Percentiles rank a stretch among this genome's conserved stretches.
Evolutionary conservation across 2,888 invertebrate species (phyloP).

Genomic region (Alentia gelatinosa): DNA sequence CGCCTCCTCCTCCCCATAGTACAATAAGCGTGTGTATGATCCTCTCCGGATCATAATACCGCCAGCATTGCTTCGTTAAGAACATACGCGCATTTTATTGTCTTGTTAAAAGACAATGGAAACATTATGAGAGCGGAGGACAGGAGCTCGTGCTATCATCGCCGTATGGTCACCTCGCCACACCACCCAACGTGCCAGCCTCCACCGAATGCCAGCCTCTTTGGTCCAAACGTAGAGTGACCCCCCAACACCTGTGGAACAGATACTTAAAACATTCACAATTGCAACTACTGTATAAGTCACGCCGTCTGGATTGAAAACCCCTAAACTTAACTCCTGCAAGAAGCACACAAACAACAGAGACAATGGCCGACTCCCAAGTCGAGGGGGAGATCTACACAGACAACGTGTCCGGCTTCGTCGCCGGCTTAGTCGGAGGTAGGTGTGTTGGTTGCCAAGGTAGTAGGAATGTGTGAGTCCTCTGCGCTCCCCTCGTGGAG

Average conservation of each 20-base stretch:
- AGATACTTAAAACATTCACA: not conserved
- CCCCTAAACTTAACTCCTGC: not conserved
- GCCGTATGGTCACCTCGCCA: conserved; percentile 48
- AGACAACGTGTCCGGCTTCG: conserved; percentile 31
- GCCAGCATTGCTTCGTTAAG: conserved; percentile 24
- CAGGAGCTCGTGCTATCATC: conserved; percentile 38
- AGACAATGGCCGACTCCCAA: not conserved
- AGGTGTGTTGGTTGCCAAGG: too few species aligned
- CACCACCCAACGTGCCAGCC: conserved; percentile 48
- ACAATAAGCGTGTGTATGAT: not conserved
- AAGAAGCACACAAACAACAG: not conserved
- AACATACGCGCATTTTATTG: not conserved
- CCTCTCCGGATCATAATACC: not conserved
- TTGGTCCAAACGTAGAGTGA: conserved; percentile 51
- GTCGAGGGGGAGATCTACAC: not conserved
- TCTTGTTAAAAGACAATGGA: conserved; percentile 44
- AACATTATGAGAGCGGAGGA: conserved; percentile 51
- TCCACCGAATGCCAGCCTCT: conserved; percentile 44
- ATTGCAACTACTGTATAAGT: not conserved
- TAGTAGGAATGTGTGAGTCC: too few species aligned
- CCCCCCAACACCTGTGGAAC: not conserved
- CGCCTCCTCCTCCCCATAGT: not conserved
- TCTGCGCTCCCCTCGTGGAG: too few species aligned
- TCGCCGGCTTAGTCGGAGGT: conserved; percentile 31
- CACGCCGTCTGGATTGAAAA: not conserved